Evolutionary conservation across 2,113 vertebrate genomes (phyloP), one percentile per base, ranked within the genome.

Genomic region (Vanacampus margaritifer): DNA sequence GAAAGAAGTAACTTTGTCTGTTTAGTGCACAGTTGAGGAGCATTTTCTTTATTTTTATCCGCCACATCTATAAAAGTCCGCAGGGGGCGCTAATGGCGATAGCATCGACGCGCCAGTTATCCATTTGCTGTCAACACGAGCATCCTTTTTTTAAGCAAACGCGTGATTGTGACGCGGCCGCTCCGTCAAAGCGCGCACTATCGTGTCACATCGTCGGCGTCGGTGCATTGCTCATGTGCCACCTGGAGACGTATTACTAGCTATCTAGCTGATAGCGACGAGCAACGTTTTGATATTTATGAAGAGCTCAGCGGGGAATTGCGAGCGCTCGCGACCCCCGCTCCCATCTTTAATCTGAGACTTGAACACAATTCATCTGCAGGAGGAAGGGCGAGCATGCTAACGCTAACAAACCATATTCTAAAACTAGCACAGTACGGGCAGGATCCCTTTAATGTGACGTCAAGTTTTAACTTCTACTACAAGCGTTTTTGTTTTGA

Each of bases 301-400:
- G 83, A 90, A 84, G 73, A 86, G 83, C 76, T 86, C 66, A 81
- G 74, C 66, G 69, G 83, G 77, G 81, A 79, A 81, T 87, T 85
- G 82, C 82, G 83, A 6, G 51, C 51, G 13, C 51, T 24, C 23
- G 10, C 8, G 48, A 51, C 74, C 72, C 65, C 57, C 59, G 57
- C 63, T 64, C 39, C 80, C 78, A 79, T 89, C 81, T 89, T 89
- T 90, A 87, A 90, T 90, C 89, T 89, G 72, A 80, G 84, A 75
- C 75, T 84, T 76, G 84, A 87, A 79, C 81, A 74, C 83, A 84
- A 86, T 84, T 88, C 86, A 87, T 90, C 85, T 87, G 71, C 79
- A 63, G 77, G 65, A 81, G 83, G 86, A 89, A 87, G 84, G 88
- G 84, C 85, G 86, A 88, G 72, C 74, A 60, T 83, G 72, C 71